A percentile compares a stretch with the other conserved stretches of the same genome.
These are phyloP conservation scores for Zele albiditarsus DNA, from an alignment of 2,888 invertebrate species.

Conservation along the genomic window DNA sequence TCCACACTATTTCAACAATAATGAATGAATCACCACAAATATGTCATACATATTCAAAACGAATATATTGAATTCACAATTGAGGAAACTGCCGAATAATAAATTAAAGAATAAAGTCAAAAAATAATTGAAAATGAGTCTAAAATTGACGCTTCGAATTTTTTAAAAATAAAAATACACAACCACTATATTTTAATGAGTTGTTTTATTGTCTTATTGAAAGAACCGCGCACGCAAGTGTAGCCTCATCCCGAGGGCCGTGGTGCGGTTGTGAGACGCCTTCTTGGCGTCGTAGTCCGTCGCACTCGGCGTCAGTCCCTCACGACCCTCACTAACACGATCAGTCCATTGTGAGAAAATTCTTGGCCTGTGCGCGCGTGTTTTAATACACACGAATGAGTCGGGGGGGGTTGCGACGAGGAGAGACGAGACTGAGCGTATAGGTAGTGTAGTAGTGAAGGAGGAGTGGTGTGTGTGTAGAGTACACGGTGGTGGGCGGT, in stretches of 20 bases:
- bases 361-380: constrained; percentile 55
- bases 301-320: constrained; percentile 47
- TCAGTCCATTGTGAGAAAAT: constrained; percentile 66
- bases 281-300: constrained; percentile 41
- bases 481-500: constrained; percentile 20
- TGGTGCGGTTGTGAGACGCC: constrained; percentile 33
- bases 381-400: constrained; percentile 49
- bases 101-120: too few relatives aligned
- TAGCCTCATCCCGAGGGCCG: constrained; percentile 28
- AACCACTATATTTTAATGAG: not conserved
- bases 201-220: not conserved
- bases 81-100: too few relatives aligned
- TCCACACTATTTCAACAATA: not conserved
- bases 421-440: constrained; percentile 18
- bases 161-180: not conserved
- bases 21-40: not conserved
- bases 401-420: constrained; percentile 26
- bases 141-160: too few relatives aligned
- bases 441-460: constrained; percentile 47
- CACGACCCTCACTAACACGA: constrained; percentile 64
- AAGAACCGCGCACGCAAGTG: not conserved
- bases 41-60: not conserved
- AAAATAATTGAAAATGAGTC: too few relatives aligned
- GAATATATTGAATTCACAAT: too few relatives aligned
- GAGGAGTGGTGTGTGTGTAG: constrained; percentile 25